Evolutionary conservation across 2,888 invertebrate genomes (phyloP).

Genomic region (Periphyllus acericola): DNA sequence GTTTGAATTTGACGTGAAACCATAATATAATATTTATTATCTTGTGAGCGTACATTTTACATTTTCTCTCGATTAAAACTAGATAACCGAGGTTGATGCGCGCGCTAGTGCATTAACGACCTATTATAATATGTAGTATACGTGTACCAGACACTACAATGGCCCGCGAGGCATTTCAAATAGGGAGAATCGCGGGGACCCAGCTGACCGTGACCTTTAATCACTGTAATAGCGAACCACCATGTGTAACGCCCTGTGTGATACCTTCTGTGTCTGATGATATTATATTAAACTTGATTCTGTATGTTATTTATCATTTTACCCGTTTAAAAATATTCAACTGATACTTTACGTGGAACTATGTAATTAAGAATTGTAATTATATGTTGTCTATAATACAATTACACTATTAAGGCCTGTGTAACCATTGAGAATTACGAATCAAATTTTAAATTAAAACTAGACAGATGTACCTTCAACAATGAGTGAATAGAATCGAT

Average conservation of each 20-base stretch:
- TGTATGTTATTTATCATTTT: background rate
- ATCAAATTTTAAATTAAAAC: background rate
- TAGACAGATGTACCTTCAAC: background rate
- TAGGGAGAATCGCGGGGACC: conserved; percentile 51
- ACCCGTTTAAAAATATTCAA: background rate
- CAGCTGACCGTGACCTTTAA: conserved; percentile 60
- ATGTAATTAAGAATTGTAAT: background rate
- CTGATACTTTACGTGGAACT: background rate
- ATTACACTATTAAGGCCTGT: background rate
- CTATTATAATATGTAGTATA: conserved; percentile 41
- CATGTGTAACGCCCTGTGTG: conserved; percentile 52
- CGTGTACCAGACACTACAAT: conserved; percentile 45
- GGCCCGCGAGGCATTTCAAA: conserved; percentile 45
- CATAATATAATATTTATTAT: conserved; percentile 16
- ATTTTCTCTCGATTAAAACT: conserved; percentile 50
- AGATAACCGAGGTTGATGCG: conserved; percentile 39
- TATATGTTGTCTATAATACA: background rate
- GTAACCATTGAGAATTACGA: background rate
- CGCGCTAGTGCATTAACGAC: conserved; percentile 51
- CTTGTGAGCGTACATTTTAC: conserved; percentile 13
- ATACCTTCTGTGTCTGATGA: conserved; percentile 17
- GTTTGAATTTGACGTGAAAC: background rate
- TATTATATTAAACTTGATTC: background rate
- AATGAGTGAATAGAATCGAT: background rate
- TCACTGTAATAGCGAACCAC: conserved; percentile 41